Evolutionary conservation across 2,797 vertebrate genomes (phyloP), one percentile per base, ranked within the genome.

Genomic region (Tragelaphus eurycerus): DNA sequence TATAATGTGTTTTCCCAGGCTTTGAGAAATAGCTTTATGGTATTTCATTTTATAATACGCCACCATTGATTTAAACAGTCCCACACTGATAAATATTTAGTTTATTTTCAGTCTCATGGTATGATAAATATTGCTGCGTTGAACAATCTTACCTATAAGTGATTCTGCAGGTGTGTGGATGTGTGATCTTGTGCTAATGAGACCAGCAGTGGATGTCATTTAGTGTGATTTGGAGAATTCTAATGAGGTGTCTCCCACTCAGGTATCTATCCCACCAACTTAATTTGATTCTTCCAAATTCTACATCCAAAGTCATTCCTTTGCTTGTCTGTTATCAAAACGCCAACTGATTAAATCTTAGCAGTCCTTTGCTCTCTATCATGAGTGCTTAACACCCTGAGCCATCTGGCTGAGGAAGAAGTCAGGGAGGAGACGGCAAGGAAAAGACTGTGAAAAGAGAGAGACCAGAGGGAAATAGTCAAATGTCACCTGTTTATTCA

Each of bases 231-330:
- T 94, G 62, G 81, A 21, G 85, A 91, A 81, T 82, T 34, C 67
- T 46, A 59, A 0, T 60, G 57, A n/a, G 3, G 50, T 94, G 17
- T 86, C 60, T 96, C 16, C 27, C 31, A 84, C 54, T 11, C 25
- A 74, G 57, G 54, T 86, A 85, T 38, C 38, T 81, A 90, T 9
- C 27, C 43, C 15, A 79, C 48, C 12, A 83, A 67, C 67, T 96
- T 79, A 86, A 96, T 96, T 96, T 82, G 52, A 90, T 62, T 87
- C 93, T 93, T 38, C 14, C 76, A 93, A 92, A 90, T 88, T 88
- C 74, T 54, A 74, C 71, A 94, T 86, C 81, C 59, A 43, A 76
- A 84, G 86, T 90, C 21, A 31, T 60, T 90, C 34, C 50, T 94
- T 76, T 67, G 14, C 85, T 84, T 93, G 31, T 83, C n/a, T 90